Conservation (phyloP, 1,140 invertebrate species). For the Drosophila lacertosa region DNA sequence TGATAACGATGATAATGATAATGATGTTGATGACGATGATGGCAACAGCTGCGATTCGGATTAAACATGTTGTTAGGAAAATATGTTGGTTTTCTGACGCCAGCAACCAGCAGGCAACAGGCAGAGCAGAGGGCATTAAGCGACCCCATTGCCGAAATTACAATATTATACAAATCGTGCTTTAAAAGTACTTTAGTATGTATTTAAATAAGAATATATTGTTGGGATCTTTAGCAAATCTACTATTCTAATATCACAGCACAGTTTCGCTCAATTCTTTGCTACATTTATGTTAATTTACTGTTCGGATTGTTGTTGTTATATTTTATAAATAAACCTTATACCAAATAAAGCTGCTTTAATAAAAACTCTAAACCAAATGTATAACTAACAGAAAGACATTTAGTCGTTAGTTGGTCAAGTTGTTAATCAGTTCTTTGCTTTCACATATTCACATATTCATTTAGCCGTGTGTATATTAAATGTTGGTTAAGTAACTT, state of each 20-base stretch:
- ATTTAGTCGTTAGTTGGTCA: too few relatives aligned
- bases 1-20: slow-evolving; percentile 10
- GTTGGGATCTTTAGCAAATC: too few relatives aligned
- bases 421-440: too few relatives aligned
- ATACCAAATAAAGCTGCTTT: too few relatives aligned
- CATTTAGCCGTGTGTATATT: not conserved
- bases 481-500: slow-evolving; percentile 6
- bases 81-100: slow-evolving; percentile 11
- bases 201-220: not conserved
- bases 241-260: too few relatives aligned
- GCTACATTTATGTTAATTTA: too few relatives aligned
- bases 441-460: not conserved
- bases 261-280: too few relatives aligned
- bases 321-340: too few relatives aligned
- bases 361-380: too few relatives aligned
- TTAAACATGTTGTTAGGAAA: slow-evolving; percentile 36
- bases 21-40: slow-evolving; percentile 20
- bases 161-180: not conserved
- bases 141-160: not conserved
- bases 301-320: too few relatives aligned
- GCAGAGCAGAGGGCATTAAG: not conserved
- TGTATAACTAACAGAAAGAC: too few relatives aligned
- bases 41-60: slow-evolving; percentile 7
- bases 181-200: not conserved
- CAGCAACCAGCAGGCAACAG: not conserved